Base-by-base conservation (phyloP, 2,888 invertebrate genomes). In the Junonia oenone region DNA sequence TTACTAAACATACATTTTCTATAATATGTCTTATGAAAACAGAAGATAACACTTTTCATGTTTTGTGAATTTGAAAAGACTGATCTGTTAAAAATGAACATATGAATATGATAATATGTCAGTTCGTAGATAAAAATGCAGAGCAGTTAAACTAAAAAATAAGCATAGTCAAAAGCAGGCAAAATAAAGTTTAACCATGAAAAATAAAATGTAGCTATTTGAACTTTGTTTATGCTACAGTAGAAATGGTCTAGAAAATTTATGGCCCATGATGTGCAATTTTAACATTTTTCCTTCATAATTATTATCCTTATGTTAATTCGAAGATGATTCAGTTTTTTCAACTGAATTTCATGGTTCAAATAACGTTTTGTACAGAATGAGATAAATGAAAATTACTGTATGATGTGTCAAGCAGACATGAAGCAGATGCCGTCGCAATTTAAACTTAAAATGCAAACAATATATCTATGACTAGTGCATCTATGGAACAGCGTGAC, bases 51-150 rank as follows among this genome's bases (percentile, higher is more conserved):
- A 53, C 37, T 51, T 60, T 50, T 61, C 57, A 59, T 58, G 56
- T 61, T 56, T 59, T 48, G 61, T 59, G 46, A 5, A 57, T 31
- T 17, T 45, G 51, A 43, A 53, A 47, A 56, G 45, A 55, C 51
- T 60, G 55, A 65, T 63, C 65, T 49, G 47, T 56, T 52, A 59
- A 49, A 63, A 62, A 73, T 70, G 64, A 66, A 63, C 64, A 62
- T 37, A 69, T 72, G 69, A 70, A 56, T 63, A 63, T 65, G 61
- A 59, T 65, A 71, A 69, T 69, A 73, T n/a, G 66, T 68, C 65
- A 75, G 69, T 74, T 73, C 67, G 73, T 78, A 81, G 66, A 84
- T 78, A 84, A 84, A 85, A 87, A 87, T 87, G 87, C 88, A 88
- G 86, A 88, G 87, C 82, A 72, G 78, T 76, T 66, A 74, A 81